Evolutionary conservation across 2,888 invertebrate species (phyloP).

Genomic region (Tineola bisselliella): DNA sequence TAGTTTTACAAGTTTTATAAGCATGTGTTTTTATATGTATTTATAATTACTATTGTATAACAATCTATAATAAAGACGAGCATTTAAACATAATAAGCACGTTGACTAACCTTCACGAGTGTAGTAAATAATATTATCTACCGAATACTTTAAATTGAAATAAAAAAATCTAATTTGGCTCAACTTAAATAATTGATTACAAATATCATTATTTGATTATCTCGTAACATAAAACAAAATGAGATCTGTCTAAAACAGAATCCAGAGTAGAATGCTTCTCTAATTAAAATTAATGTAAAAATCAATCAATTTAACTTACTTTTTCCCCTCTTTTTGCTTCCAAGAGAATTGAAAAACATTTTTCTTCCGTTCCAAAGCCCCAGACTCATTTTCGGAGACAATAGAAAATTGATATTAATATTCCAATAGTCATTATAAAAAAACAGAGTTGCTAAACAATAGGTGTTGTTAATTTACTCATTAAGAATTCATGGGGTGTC

Average conservation of each 20-base stretch:
- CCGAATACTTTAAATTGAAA: too few relatives aligned
- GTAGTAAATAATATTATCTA: too few relatives aligned
- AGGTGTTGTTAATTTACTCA: conserved; percentile 66
- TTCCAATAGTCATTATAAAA: conserved; percentile 47
- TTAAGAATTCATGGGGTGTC: conserved; percentile 60
- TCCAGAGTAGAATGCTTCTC: conserved; percentile 50
- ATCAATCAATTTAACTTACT: conserved; percentile 55
- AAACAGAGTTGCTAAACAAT: conserved; percentile 53
- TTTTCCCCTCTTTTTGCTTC: conserved; percentile 26
- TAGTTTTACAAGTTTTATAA: too few relatives aligned
- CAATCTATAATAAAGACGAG: too few relatives aligned
- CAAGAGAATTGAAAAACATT: conserved; percentile 26
- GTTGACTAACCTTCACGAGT: too few relatives aligned
- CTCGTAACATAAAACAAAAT: conserved; percentile 11
- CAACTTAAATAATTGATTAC: background rate
- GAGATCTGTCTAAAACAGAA: conserved; percentile 44
- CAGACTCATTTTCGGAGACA: conserved; percentile 35
- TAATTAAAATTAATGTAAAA: conserved; percentile 65
- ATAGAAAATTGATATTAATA: conserved; percentile 61
- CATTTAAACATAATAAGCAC: too few relatives aligned
- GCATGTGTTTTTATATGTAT: too few relatives aligned
- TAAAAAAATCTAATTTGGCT: too few relatives aligned
- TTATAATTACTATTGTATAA: too few relatives aligned
- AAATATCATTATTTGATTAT: too few relatives aligned
- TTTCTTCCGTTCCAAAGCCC: conserved; percentile 31